Percentiles rank a stretch among this genome's conserved stretches.
phyloP scores from a whole-genome alignment of 2,888 invertebrate genomes.

The Eilema griseolum region DNA sequence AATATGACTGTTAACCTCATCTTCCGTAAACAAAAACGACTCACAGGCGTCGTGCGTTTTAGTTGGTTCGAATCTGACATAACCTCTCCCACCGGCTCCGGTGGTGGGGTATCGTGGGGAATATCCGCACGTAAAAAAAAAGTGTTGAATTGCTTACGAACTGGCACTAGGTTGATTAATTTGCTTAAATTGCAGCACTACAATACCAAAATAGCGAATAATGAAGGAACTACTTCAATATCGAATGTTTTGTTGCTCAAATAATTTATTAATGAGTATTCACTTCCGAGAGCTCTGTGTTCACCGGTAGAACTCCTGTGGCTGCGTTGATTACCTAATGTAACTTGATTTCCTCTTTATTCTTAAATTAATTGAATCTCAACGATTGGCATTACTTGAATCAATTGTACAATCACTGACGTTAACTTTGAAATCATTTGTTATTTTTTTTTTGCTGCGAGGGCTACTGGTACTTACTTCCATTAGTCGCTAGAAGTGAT shows the following conservation, averaged over 20 bases:
- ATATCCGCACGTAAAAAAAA: too few species aligned
- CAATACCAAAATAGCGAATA: background rate
- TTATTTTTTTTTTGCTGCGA: background rate
- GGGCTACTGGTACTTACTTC: conserved; percentile 1
- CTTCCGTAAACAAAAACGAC: too few species aligned
- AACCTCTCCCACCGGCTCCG: too few species aligned
- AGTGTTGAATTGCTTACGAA: too few species aligned
- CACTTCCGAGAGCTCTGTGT: background rate
- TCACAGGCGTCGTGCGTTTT: too few species aligned
- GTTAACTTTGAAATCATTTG: background rate
- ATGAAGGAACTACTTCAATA: background rate
- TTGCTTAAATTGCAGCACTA: background rate
- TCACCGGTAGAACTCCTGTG: background rate
- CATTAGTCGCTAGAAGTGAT: background rate
- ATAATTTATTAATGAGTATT: background rate
- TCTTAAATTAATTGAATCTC: conserved; percentile 5
- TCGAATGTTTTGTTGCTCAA: background rate
- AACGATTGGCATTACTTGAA: background rate
- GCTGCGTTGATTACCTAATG: background rate
- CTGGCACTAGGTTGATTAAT: too few species aligned
- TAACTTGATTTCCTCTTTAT: conserved; percentile 4
- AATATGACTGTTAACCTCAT: too few species aligned
- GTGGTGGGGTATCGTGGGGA: too few species aligned
- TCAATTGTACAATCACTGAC: background rate
- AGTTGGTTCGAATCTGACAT: too few species aligned